Evolutionary conservation across 2,797 vertebrate species (phyloP).

Genomic region (Steatocranus sp.): DNA sequence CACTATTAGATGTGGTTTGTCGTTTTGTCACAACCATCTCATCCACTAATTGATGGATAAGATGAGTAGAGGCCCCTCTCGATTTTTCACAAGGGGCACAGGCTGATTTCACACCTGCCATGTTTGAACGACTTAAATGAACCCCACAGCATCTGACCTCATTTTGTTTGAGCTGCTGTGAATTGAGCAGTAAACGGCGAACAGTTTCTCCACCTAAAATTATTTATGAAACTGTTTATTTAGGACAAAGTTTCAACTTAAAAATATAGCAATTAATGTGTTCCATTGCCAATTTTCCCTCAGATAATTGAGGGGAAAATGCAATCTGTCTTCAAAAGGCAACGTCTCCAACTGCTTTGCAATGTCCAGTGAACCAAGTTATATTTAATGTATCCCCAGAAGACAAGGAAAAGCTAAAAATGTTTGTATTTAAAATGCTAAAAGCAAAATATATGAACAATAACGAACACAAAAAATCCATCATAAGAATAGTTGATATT

Average conservation of each 20-base stretch:
- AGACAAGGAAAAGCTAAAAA: neutral
- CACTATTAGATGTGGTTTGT: neutral
- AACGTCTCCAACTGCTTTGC: neutral
- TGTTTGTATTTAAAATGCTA: neutral
- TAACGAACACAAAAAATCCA: neutral
- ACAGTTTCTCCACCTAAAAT: neutral
- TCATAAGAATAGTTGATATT: neutral
- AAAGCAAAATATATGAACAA: neutral
- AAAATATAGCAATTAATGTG: neutral
- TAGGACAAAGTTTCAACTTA: neutral
- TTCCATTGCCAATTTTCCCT: neutral
- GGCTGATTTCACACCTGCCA: conserved; percentile 46
- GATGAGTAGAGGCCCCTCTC: neutral
- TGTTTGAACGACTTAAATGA: conserved; percentile 33
- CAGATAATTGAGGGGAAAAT: neutral
- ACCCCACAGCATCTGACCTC: conserved; percentile 6
- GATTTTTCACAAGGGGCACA: neutral
- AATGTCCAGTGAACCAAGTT: neutral
- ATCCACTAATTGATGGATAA: conserved; percentile 34
- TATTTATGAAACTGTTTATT: neutral
- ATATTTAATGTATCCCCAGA: neutral
- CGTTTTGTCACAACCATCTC: neutral
- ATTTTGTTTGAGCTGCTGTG: conserved; percentile 8
- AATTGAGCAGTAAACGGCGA: conserved; percentile 9
- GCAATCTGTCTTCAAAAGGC: neutral